Base-by-base conservation (phyloP, 2,888 invertebrate species). In the Dicyrtomina minuta region DNA sequence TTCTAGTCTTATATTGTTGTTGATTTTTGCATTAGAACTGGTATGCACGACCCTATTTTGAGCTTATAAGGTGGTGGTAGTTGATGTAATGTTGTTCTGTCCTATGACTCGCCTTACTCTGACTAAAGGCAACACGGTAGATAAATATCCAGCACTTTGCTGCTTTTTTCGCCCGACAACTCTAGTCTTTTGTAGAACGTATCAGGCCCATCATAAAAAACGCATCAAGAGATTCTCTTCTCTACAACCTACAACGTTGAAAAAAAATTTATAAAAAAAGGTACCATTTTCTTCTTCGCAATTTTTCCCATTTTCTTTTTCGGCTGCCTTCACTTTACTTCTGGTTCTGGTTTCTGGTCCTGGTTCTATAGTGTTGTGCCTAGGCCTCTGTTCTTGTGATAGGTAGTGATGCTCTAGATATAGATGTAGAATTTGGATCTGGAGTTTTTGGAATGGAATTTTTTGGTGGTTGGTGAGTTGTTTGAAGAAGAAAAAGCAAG, bases 191-290 rank as follows among this genome's bases (percentile, higher is more conserved):
- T 53, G 22, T 27, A 56, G 8, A 56, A 10, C n/a, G 56, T 33
- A 33, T 33, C 33, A 56, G 33, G 27, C 22, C 26, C 33, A 53
- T 65, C 51, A 65, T 65, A 65, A 65, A 65, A 65, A 65, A 65
- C 64, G 41, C 64, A 65, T 65, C 64, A 65, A 65, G 64, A 53
- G 53, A 20, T n/a, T 5, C n/a, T n/a, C n/a, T n/a, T n/a, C n/a
- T n/a, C n/a, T n/a, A n/a, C n/a, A n/a, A n/a, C n/a, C 58, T 65
- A 65, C 64, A 51, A 41, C 39, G 62, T 56, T 26, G 26, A 56
- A 8, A 33, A 33, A 27, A 39, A n/a, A 58, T n/a, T n/a, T n/a
- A n/a, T 6, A 44, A 24, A 61, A 61, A 58, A 66, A 66, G 41
- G 39, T 41, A 39, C 56, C 58, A 66, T 58, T 66, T 66, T 66